Base-by-base conservation (phyloP, 2,888 invertebrate genomes). In the Strigamia maritima region DNA sequence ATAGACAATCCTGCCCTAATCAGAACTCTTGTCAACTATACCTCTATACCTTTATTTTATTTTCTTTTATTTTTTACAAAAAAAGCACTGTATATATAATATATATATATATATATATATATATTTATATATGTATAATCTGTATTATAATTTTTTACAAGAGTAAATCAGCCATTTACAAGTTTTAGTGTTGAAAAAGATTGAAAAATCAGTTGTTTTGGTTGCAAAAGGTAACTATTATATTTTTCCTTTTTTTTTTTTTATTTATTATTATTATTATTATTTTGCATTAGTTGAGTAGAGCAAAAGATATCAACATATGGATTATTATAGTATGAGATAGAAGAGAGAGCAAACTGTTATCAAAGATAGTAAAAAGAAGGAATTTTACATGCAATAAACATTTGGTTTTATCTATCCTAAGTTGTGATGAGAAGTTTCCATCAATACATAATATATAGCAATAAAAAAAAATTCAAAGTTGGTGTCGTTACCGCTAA, bases 71-170 rank as follows among this genome's bases (percentile, higher is more conserved):
- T 54, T 7, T 54, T 54, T 54, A 54, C n/a, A 54, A 54, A 4
- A n/a, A 4, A n/a, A 22, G 60, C 19, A 54, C 22, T 54, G n/a
- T 19, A 54, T 19, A 19, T 49, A 14, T n/a, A n/a, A n/a, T n/a
- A n/a, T n/a, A 60, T 60, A 60, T 60, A 70, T 70, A 2, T 70
- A 70, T 70, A 70, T 70, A 70, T 70, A 70, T 70, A 14, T 70
- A 70, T 70, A 70, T 19, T 19, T 70, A 14, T 35, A 24, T 31
- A 6, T 22, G 24, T 28, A 31, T 22, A 74, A 35, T 31, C n/a
- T 16, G 22, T 74, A 35, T 31, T 49, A 38, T 10, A 8, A 44
- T 16, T 44, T 44, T 49, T 19, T 49, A 49, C 49, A 49, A 49
- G 49, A 16, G 8, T 49, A 31, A 31, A 31, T 31, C 2, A 31